Conservation (phyloP, 35 echinoderm and acorn worm species). For the Diadema setosum region DNA sequence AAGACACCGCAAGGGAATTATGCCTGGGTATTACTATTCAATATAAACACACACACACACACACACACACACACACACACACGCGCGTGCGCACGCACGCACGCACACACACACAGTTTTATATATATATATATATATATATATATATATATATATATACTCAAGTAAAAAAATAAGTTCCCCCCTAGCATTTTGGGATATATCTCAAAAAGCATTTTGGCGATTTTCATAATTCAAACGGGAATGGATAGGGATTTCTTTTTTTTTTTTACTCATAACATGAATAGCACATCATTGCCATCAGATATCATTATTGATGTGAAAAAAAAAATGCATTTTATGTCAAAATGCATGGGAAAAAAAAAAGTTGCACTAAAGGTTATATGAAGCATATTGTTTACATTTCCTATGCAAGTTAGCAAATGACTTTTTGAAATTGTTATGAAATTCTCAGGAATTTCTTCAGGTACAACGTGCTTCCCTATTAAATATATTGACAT, state of each 20-base stretch:
- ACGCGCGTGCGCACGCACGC: not conserved
- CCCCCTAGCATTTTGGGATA: not conserved
- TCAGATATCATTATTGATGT: not conserved
- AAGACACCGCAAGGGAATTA: not conserved
- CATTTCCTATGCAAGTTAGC: too few species aligned
- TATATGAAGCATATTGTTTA: too few species aligned
- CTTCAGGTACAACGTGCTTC: too few species aligned
- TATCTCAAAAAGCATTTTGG: too few species aligned
- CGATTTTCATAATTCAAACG: too few species aligned
- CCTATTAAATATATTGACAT: too few species aligned
- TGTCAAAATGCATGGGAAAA: not conserved
- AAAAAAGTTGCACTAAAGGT: too few species aligned
- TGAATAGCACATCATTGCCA: not conserved
- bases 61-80: not conserved
- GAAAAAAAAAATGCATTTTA: not conserved
- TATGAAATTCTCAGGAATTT: too few species aligned
- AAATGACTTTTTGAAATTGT: too few species aligned
- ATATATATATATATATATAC: not conserved
- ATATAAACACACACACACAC: not conserved
- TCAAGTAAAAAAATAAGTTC: not conserved
- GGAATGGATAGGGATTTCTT: not conserved
- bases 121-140: not conserved
- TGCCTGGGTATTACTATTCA: not conserved
- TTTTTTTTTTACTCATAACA: not conserved
- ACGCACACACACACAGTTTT: not conserved